A percentile compares a stretch with the other conserved stretches of the same genome.
Evolutionary conservation across 2,113 vertebrate species (phyloP).

Genomic region (Catagonus wagneri): DNA sequence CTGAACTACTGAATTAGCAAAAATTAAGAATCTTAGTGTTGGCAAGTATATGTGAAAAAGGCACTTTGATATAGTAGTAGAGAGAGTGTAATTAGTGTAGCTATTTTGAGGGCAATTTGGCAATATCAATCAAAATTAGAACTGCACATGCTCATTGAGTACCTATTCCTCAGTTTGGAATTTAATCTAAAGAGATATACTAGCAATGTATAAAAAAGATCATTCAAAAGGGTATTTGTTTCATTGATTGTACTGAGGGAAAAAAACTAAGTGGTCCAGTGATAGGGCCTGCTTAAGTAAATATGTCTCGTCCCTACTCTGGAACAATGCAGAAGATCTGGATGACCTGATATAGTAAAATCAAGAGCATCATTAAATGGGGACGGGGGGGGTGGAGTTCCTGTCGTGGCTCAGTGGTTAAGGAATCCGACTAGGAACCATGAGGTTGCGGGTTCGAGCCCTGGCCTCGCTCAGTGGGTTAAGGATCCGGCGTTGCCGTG

Average conservation of each 20-base stretch:
- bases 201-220: not conserved
- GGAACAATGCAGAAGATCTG: not conserved
- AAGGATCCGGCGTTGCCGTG: too few relatives aligned
- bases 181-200: slow-evolving; percentile 17
- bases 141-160: not conserved
- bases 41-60: not conserved
- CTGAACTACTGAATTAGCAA: slow-evolving; percentile 16
- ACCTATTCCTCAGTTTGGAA: not conserved
- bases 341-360: slow-evolving; percentile 1
- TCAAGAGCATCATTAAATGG: slow-evolving; percentile 11
- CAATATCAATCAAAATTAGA: slow-evolving; percentile 29
- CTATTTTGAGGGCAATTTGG: slow-evolving; percentile 17
- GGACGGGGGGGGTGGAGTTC: too few relatives aligned
- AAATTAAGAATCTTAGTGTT: not conserved
- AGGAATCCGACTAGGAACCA: too few relatives aligned
- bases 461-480: too few relatives aligned
- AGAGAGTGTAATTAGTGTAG: not conserved
- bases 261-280: not conserved
- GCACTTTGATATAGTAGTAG: not conserved
- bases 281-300: slow-evolving; percentile 13
- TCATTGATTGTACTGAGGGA: not conserved
- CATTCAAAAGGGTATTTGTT: not conserved
- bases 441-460: too few relatives aligned
- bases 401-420: too few relatives aligned
- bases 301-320: not conserved